Conservation (phyloP, 2,113 vertebrate species). For the Cacatua alba region DNA sequence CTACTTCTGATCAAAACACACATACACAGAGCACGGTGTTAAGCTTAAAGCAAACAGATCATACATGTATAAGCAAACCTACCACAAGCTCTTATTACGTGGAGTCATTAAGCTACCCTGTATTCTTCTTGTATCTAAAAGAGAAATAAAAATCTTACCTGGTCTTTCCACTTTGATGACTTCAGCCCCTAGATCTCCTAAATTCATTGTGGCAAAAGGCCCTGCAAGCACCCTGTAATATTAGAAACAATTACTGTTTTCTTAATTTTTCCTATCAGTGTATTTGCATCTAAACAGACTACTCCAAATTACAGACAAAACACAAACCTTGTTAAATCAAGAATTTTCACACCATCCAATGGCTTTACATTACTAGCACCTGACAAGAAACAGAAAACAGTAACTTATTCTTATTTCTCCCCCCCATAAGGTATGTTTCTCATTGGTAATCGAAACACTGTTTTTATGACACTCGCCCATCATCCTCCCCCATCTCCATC, state of each 20-base stretch:
- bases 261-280: background rate
- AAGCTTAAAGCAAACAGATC: background rate
- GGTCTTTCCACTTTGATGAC: constrained; percentile 95
- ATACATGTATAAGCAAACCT: background rate
- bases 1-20: background rate
- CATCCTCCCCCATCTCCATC: background rate
- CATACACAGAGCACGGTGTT: background rate
- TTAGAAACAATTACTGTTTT: background rate
- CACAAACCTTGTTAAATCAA: constrained; percentile 87
- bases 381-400: constrained; percentile 61
- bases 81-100: background rate
- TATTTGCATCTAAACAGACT: background rate
- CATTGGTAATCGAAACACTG: background rate
- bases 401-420: background rate
- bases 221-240: constrained; percentile 89
- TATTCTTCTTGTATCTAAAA: background rate
- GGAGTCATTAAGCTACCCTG: background rate
- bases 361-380: constrained; percentile 72
- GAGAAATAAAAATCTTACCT: constrained; percentile 71
- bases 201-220: constrained; percentile 96
- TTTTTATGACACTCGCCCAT: background rate
- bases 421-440: background rate
- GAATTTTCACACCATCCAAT: constrained; percentile 83
- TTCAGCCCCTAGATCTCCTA: constrained; percentile 94
- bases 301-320: background rate